A percentile compares a stretch with the other conserved stretches of the same genome.
phyloP scores from a whole-genome alignment of 2,797 vertebrate species.

The Micropoecilia bifurca region DNA sequence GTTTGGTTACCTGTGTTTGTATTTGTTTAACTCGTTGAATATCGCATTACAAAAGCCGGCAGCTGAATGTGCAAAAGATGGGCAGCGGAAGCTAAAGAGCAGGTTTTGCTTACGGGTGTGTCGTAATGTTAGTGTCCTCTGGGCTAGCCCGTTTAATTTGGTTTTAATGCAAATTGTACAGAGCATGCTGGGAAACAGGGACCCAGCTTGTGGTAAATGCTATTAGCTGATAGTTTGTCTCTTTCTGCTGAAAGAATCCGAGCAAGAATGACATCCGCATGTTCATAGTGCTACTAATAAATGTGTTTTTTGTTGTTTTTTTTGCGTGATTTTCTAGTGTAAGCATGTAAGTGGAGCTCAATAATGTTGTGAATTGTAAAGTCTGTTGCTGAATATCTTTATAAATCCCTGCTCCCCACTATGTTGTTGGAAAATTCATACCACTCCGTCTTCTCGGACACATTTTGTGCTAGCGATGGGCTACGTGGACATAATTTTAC shows the following conservation, averaged over 20 bases:
- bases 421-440: neutral
- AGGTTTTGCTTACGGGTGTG: constrained; percentile 31
- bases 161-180: constrained; percentile 1
- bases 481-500: neutral
- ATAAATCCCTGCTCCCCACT: neutral
- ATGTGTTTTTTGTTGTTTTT: neutral
- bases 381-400: neutral
- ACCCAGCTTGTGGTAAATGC: neutral
- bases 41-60: constrained; percentile 13
- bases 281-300: neutral
- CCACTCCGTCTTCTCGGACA: neutral
- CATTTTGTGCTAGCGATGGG: neutral
- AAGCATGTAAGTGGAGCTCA: neutral
- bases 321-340: neutral
- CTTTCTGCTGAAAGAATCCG: neutral
- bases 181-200: constrained; percentile 1
- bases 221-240: neutral
- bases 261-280: neutral
- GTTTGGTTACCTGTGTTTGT: constrained; percentile 6
- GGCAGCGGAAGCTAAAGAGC: constrained; percentile 17
- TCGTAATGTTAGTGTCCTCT: constrained; percentile 15
- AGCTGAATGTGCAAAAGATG: constrained; percentile 15
- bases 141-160: constrained; percentile 5
- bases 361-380: neutral
- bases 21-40: constrained; percentile 24